Evolutionary conservation across 2,113 vertebrate species (phyloP).

Genomic region (Rhabdornis inornatus): DNA sequence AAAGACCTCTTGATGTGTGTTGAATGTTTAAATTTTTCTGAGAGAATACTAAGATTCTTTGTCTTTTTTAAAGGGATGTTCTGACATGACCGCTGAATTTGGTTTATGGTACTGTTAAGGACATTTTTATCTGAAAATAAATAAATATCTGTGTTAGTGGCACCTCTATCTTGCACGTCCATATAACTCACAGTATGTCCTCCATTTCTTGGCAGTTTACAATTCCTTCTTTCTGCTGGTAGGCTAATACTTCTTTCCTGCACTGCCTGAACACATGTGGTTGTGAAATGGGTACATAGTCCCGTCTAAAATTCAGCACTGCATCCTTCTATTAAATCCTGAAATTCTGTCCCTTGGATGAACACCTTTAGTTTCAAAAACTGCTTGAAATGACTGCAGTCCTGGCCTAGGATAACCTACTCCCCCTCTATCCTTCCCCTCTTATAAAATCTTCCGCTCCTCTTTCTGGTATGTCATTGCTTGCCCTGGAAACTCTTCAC

Average conservation of each 20-base stretch:
- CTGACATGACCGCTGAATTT: not conserved
- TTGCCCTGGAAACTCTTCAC: not conserved
- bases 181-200: not conserved
- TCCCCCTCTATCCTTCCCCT: not conserved
- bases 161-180: not conserved
- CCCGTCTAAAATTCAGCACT: not conserved
- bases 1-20: not conserved
- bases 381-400: not conserved
- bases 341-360: not conserved
- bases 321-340: not conserved
- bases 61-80: not conserved
- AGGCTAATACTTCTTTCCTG: not conserved
- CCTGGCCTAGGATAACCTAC: not conserved
- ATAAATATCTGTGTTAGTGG: not conserved
- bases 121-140: not conserved
- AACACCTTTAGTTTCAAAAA: not conserved
- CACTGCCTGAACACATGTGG: accelerated
- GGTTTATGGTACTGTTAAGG: not conserved
- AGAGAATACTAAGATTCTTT: not conserved
- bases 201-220: accelerated
- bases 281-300: not conserved
- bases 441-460: not conserved
- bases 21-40: not conserved
- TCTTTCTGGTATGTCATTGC: not conserved
- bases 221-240: not conserved